A percentile compares a stretch with the other conserved stretches of the same genome.
These are phyloP conservation scores for Ptychoptera albimana DNA, from an alignment of 2,888 invertebrate species.

Conservation along the genomic window DNA sequence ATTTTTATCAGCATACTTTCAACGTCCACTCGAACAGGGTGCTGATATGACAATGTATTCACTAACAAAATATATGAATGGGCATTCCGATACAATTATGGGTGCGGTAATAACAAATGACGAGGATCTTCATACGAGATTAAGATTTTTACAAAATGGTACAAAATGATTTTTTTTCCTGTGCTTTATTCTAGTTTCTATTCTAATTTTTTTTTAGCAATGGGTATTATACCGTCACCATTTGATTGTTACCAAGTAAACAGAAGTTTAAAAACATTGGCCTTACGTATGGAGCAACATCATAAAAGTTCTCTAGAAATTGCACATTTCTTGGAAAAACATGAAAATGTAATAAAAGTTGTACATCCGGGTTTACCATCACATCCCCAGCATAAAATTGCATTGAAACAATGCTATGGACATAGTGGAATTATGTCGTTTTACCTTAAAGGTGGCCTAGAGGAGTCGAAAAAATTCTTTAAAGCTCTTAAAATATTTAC, in stretches of 20 bases:
- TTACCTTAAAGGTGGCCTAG: constrained; percentile 60
- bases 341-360: constrained; percentile 65
- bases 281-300: constrained; percentile 81
- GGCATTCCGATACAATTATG: constrained; percentile 95
- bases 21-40: constrained; percentile 79
- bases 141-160: constrained; percentile 83
- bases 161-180: constrained; percentile 12
- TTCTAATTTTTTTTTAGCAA: constrained; percentile 14
- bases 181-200: not conserved
- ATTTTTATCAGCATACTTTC: constrained; percentile 79
- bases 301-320: constrained; percentile 59
- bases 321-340: constrained; percentile 65
- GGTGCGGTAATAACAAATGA: constrained; percentile 67
- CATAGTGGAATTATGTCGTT: constrained; percentile 89
- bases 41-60: constrained; percentile 88
- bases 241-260: constrained; percentile 92
- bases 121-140: constrained; percentile 48
- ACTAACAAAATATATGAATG: constrained; percentile 95
- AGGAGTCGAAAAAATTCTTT: constrained; percentile 58
- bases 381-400: constrained; percentile 73
- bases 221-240: constrained; percentile 85
- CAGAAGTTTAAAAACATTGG: constrained; percentile 84
- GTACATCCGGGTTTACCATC: constrained; percentile 71
- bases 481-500: constrained; percentile 62
- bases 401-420: constrained; percentile 65